Evolutionary conservation across 2,113 vertebrate species (phyloP), one percentile per base, ranked within the genome.

Genomic region (Aramus guarauna): DNA sequence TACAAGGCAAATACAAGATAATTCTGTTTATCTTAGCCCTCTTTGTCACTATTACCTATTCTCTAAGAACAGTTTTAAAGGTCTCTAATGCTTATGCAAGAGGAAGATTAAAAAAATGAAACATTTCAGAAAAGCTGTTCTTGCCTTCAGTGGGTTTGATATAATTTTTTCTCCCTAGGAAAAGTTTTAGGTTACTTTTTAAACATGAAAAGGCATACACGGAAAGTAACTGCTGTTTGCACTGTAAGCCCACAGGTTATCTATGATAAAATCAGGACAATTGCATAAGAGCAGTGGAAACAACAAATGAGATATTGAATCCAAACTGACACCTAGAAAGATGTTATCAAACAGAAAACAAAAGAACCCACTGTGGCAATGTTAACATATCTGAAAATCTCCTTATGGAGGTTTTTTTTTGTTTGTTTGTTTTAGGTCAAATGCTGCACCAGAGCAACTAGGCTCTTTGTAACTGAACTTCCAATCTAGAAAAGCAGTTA

Each of bases 331-430:
- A 84, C 24, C 22, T n/a, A 75, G 26, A 63, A 92, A 77, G 21
- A 29, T 75, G 53, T 95, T 95, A 89, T 18, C 74, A 92, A 96
- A 96, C 89, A 90, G 34, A 59, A 72, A 95, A 96, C 90, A 97
- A 97, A 95, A 96, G 87, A 92, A 85, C 60, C 53, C 64, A 88
- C 62, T 95, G 91, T 94, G 62, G 56, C 19, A 93, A 77, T n/a
- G 17, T 58, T 85, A 92, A 55, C 26, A 9, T 68, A 76, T 55
- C 69, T 62, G 81, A 59, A 78, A 92, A 95, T 94, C 92, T 92
- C 60, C 91, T 97, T 96, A 96, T 2, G 9, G 39, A 85, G 21
- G 47, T 47, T 47, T 18, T 56, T 32, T 71, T 93, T 77, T 48
- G 3, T 32, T 30, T 10, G 16, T 47, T 47, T 20, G 52, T 37